These are phyloP conservation scores for Patiria pectinifera DNA, from an alignment of 53 echinoderm and acorn worm species.

Conservation along the genomic window DNA sequence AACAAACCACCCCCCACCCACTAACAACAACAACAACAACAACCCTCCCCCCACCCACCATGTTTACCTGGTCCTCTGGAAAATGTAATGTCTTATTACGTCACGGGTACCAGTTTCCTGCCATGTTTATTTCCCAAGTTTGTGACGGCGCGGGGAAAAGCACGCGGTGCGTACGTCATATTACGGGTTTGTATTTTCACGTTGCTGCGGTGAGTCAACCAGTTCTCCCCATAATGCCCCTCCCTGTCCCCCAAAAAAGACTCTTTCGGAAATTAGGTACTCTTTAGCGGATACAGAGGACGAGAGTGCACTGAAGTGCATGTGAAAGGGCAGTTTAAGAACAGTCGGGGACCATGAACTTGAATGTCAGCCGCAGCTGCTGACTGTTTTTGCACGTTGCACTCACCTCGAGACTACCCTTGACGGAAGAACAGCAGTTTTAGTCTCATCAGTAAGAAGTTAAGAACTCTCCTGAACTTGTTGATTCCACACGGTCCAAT, in stretches of 20 bases:
- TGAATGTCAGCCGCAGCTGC: not conserved
- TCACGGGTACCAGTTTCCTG: not conserved
- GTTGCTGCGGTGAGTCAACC: not conserved
- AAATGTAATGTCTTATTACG: not conserved
- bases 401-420: not conserved
- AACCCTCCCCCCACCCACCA: not conserved
- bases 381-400: not conserved
- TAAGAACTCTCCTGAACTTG: no score
- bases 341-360: not conserved
- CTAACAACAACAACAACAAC: no score
- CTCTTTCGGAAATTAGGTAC: not conserved
- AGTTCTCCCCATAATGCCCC: slow-evolving; percentile 19
- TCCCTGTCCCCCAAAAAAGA: not conserved
- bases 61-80: not conserved
- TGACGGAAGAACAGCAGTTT: not conserved
- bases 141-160: not conserved
- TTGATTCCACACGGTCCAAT: no score
- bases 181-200: not conserved
- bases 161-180: not conserved
- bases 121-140: not conserved
- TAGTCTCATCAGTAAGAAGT: not conserved
- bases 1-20: no score
- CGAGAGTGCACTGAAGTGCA: no score
- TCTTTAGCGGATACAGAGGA: not conserved
- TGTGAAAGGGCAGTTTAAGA: no score